A percentile compares a stretch with the other conserved stretches of the same genome.
phyloP scores from a whole-genome alignment of 2,113 vertebrate species.

The Hypocryptadius cinnamomeus region DNA sequence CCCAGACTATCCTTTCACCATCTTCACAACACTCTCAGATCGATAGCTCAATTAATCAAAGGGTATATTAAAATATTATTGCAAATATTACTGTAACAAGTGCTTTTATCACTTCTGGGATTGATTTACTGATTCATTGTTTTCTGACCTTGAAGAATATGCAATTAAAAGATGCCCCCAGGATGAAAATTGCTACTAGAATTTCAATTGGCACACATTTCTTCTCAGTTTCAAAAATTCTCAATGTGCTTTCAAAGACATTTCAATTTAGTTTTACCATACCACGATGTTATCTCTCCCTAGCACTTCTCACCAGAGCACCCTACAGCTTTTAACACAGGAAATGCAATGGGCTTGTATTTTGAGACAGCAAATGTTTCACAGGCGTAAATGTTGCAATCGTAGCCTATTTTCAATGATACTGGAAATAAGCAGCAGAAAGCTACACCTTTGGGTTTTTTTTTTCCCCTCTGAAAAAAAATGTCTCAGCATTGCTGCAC shows the following conservation, averaged over 20 bases:
- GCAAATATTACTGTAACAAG: not conserved
- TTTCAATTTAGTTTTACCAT: not conserved
- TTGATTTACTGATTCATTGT: conserved; percentile 1
- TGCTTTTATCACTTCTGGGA: not conserved
- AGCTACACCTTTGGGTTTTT: not conserved
- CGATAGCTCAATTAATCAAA: not conserved
- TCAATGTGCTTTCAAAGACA: not conserved
- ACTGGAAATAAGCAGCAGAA: not conserved
- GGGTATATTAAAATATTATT: not conserved
- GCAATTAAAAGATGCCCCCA: not conserved
- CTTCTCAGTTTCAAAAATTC: not conserved
- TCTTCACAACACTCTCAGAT: not conserved
- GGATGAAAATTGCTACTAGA: not conserved
- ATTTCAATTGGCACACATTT: not conserved
- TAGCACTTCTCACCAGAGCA: not conserved
- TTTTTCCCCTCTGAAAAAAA: not conserved
- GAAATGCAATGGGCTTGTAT: not conserved
- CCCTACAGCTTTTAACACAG: not conserved
- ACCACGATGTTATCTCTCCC: not conserved
- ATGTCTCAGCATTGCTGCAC: rapidly evolving
- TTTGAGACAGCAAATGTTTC: not conserved
- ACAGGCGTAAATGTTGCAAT: not conserved
- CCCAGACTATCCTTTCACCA: not conserved
- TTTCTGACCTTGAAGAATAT: not conserved
- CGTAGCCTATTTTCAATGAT: not conserved